These are phyloP conservation scores for Callaeas wilsoni DNA, from an alignment of 2,113 vertebrate species.

Conservation along the genomic window DNA sequence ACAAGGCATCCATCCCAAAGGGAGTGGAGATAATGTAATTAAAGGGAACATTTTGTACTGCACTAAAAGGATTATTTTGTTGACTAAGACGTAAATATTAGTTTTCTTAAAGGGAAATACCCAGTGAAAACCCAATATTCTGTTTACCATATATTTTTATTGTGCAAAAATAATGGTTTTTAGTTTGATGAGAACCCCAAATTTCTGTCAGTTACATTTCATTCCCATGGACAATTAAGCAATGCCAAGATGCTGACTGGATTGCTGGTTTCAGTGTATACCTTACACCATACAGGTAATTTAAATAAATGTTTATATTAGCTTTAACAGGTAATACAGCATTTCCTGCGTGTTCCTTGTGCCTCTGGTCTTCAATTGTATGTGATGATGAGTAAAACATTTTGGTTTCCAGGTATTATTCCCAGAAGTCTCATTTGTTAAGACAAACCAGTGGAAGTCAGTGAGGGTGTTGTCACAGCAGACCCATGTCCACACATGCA, in stretches of 20 bases:
- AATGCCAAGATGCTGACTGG: neutral
- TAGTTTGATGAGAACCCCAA: neutral
- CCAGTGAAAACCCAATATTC: neutral
- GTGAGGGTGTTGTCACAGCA: neutral
- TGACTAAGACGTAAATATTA: neutral
- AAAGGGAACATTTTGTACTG: neutral
- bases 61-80: neutral
- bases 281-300: neutral
- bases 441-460: neutral
- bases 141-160: neutral
- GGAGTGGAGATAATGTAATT: slow-evolving; percentile 35
- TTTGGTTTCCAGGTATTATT: neutral
- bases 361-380: fast-evolving
- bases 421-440: neutral
- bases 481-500: too few species aligned
- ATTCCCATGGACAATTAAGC: neutral
- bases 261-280: neutral
- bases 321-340: neutral
- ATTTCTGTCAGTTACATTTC: neutral
- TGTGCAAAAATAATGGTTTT: neutral
- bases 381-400: neutral
- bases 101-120: neutral
- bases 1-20: slow-evolving; percentile 21
- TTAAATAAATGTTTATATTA: neutral
- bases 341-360: neutral